Conservation (phyloP, 2,797 vertebrate genomes). For the Morus bassanus region DNA sequence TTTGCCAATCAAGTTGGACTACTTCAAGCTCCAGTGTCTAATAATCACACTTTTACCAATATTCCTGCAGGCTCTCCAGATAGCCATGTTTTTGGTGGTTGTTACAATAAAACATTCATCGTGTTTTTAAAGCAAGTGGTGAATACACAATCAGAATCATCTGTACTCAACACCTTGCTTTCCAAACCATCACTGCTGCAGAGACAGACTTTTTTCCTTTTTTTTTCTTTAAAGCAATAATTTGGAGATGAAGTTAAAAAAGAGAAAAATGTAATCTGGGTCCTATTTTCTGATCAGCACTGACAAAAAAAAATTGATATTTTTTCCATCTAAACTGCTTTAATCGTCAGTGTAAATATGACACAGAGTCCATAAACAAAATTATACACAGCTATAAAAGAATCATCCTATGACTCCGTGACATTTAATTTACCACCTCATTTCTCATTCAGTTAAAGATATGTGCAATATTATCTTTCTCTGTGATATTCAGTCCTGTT, state of each 20-base stretch:
- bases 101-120: background rate
- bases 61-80: background rate
- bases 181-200: background rate
- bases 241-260: background rate
- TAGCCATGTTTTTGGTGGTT: rapidly evolving
- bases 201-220: background rate
- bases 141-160: background rate
- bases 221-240: background rate
- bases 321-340: background rate
- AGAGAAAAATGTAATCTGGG: background rate
- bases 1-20: background rate
- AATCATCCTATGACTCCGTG: background rate
- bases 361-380: background rate
- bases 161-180: background rate
- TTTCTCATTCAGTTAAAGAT: background rate
- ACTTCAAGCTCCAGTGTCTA: background rate
- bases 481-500: background rate
- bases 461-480: constrained; percentile 28
- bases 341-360: background rate
- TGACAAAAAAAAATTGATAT: background rate
- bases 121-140: background rate
- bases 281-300: background rate
- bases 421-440: background rate
- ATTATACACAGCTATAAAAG: background rate
- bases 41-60: background rate